phyloP scores from a whole-genome alignment of 92 coral and sea anemone species.

The Zoanthus sociatus region DNA sequence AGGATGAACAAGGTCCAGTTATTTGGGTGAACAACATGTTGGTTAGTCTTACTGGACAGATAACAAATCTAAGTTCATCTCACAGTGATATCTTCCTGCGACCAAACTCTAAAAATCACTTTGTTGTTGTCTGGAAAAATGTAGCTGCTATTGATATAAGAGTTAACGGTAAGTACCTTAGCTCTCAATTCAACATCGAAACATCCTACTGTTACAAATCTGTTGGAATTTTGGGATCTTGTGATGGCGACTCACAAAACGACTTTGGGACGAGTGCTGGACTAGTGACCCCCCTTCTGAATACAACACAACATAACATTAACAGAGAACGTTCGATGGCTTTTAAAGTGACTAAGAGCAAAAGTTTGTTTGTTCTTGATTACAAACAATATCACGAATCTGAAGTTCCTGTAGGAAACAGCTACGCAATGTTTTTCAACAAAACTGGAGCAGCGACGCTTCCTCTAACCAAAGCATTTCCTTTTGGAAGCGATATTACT shows the following conservation, averaged over 20 bases:
- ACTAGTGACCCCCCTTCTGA: conserved; percentile 28
- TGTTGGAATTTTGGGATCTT: conserved; percentile 61
- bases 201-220: conserved; percentile 57
- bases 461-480: conserved; percentile 49
- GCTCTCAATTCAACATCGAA: conserved; percentile 46
- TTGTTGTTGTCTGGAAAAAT: conserved; percentile 49
- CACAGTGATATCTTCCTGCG: conserved; percentile 40
- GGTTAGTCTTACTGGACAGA: conserved; percentile 12
- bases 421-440: conserved; percentile 61
- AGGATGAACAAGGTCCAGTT: conserved; percentile 34
- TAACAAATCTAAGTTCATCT: conserved; percentile 46
- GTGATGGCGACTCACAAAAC: conserved; percentile 61
- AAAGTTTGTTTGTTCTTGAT: conserved; percentile 48
- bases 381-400: conserved; percentile 44
- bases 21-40: conserved; percentile 55
- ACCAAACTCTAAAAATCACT: conserved; percentile 37
- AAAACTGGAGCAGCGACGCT: conserved; percentile 61
- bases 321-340: conserved; percentile 30
- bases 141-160: conserved; percentile 46
- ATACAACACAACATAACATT: conserved; percentile 58
- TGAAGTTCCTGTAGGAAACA: conserved; percentile 48
- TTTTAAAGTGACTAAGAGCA: conserved; percentile 25
- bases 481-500: conserved; percentile 52
- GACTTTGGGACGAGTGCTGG: conserved; percentile 45
- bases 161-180: conserved; percentile 48